Conservation (phyloP, 2,888 invertebrate species). For the Bombylius discolor region DNA sequence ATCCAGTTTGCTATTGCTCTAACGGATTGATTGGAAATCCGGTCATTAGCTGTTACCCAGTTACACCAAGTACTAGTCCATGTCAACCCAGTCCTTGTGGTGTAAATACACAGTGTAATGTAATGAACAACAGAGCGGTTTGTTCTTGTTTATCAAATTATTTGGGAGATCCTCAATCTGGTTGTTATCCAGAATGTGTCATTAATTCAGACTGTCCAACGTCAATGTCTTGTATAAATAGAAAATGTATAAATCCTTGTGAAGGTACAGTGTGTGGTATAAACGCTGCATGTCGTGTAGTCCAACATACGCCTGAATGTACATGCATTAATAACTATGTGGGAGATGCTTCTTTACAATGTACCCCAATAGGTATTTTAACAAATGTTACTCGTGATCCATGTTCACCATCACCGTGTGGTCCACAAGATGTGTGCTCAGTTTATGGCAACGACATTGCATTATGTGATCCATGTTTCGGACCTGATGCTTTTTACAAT, state of each 20-base stretch:
- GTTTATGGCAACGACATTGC: constrained; percentile 62
- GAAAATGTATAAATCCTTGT: constrained; percentile 64
- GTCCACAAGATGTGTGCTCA: constrained; percentile 51
- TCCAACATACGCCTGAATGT: constrained; percentile 73
- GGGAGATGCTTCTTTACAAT: constrained; percentile 69
- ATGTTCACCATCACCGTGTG: constrained; percentile 68
- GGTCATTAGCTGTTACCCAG: constrained; percentile 53
- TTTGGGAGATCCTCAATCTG: constrained; percentile 63
- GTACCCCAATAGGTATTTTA: constrained; percentile 43
- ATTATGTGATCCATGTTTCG: constrained; percentile 64
- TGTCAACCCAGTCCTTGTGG: constrained; percentile 68
- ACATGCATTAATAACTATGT: constrained; percentile 61
- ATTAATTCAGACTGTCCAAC: constrained; percentile 68
- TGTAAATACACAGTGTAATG: constrained; percentile 62
- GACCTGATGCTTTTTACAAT: constrained; percentile 51
- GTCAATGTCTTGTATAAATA: constrained; percentile 60
- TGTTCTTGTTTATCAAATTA: constrained; percentile 67
- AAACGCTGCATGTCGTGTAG: constrained; percentile 64
- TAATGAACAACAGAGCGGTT: constrained; percentile 53
- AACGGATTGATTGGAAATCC: constrained; percentile 65
- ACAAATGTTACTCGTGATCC: constrained; percentile 53
- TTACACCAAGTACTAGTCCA: constrained; percentile 47
- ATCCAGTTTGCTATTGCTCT: constrained; percentile 65
- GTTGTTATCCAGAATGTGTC: constrained; percentile 68
- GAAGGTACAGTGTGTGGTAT: constrained; percentile 61